Evolutionary conservation across 53 echinoderm and acorn worm species (phyloP).

Genomic region (Mesocentrotus franciscanus): DNA sequence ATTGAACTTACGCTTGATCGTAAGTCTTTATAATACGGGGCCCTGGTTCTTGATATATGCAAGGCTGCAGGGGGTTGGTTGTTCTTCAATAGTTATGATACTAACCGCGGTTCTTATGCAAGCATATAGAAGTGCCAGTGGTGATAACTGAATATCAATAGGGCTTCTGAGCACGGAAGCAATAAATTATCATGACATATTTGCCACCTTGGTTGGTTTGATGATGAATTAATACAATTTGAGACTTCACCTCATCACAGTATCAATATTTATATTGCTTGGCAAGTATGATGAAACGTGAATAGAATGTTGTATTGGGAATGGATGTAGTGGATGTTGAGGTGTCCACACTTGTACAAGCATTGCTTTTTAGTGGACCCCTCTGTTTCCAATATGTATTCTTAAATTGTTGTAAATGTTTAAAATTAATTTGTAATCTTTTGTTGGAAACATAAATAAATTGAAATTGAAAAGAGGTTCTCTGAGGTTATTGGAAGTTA

Average conservation of each 20-base stretch:
- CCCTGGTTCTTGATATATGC: neutral
- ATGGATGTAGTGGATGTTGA: neutral
- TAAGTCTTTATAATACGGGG: too few species aligned
- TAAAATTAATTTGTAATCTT: too few species aligned
- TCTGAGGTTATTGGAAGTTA: too few species aligned
- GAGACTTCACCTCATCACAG: neutral
- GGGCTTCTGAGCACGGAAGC: neutral
- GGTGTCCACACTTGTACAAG: too few species aligned
- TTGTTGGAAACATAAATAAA: too few species aligned
- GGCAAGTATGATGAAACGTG: neutral
- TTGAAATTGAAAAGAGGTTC: too few species aligned
- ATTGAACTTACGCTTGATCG: too few species aligned
- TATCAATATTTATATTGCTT: slow-evolving; percentile 7
- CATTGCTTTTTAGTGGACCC: too few species aligned
- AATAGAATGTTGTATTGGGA: neutral
- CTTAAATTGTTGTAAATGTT: too few species aligned
- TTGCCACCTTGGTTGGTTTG: neutral
- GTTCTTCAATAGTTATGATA: neutral
- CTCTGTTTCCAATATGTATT: too few species aligned
- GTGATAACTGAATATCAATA: slow-evolving; percentile 7
- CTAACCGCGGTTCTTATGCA: neutral
- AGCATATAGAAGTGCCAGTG: neutral
- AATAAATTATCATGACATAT: neutral
- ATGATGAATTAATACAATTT: neutral
- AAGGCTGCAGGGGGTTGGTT: neutral